Percentiles rank a stretch among this genome's conserved stretches.
Evolutionary conservation across 2,888 invertebrate species (phyloP).

Genomic region (Caradrina clavipalpis): DNA sequence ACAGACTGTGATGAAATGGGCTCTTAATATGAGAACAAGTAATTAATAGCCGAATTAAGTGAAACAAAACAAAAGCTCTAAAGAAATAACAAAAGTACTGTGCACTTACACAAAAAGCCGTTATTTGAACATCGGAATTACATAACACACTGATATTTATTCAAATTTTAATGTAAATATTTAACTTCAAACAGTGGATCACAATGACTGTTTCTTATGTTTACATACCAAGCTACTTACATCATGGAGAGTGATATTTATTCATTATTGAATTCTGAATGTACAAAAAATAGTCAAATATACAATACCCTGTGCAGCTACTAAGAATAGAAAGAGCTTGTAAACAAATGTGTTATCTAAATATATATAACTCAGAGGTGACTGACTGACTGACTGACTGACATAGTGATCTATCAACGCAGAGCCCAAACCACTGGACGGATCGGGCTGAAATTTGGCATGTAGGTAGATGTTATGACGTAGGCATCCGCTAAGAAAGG

Average conservation of each 20-base stretch:
- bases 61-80: neutral
- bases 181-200: neutral
- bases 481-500: no score
- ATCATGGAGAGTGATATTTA: no score
- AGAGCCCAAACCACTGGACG: no score
- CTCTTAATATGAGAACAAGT: neutral
- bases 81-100: neutral
- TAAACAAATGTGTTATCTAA: no score
- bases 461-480: no score
- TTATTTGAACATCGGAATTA: neutral
- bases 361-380: no score
- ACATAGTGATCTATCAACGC: no score
- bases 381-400: no score
- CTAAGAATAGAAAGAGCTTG: neutral
- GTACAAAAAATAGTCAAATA: neutral
- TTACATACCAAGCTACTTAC: neutral
- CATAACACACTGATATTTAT: neutral
- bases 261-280: neutral
- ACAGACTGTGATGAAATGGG: no score
- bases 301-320: neutral
- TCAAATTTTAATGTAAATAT: conserved; percentile 5
- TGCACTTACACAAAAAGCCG: neutral
- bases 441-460: no score
- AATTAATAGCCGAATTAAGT: neutral
- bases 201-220: neutral